A percentile compares a stretch with the other conserved stretches of the same genome.
Evolutionary conservation across 2,113 vertebrate species (phyloP).

Genomic region (Hydrolagus affinis): DNA sequence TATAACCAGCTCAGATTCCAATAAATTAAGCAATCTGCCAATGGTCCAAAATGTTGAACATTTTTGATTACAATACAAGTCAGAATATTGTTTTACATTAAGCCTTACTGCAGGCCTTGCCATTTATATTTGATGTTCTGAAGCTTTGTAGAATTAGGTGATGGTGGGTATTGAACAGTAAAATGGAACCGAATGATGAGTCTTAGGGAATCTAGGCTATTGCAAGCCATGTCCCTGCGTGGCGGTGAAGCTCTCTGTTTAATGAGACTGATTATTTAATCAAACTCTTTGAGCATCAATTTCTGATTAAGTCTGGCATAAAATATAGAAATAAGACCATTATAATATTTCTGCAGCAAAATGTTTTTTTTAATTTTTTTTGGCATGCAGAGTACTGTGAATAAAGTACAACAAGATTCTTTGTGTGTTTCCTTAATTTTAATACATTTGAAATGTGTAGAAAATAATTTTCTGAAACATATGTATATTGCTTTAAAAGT

Average conservation of each 20-base stretch:
- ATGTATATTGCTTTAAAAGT: background rate
- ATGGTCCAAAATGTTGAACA: too few species aligned
- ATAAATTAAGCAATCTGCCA: too few species aligned
- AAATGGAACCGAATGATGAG: background rate
- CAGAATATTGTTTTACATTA: too few species aligned
- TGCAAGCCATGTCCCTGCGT: slow-evolving; percentile 10
- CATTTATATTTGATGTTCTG: background rate
- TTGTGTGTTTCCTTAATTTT: background rate
- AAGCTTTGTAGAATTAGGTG: background rate
- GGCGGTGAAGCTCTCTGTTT: slow-evolving; percentile 13
- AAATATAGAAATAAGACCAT: too few species aligned
- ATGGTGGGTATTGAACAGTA: background rate
- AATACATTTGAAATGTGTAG: background rate
- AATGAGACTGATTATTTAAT: too few species aligned
- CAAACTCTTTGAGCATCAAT: background rate
- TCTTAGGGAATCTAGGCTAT: background rate
- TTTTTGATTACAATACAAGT: too few species aligned
- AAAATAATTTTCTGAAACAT: background rate
- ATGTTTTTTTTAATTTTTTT: too few species aligned
- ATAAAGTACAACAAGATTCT: background rate
- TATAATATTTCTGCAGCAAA: too few species aligned
- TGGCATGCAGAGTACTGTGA: too few species aligned
- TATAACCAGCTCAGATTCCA: too few species aligned
- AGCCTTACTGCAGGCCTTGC: too few species aligned
- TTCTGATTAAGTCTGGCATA: too few species aligned